Base-by-base conservation (phyloP, 2,797 vertebrate genomes). In the Anableps anableps region DNA sequence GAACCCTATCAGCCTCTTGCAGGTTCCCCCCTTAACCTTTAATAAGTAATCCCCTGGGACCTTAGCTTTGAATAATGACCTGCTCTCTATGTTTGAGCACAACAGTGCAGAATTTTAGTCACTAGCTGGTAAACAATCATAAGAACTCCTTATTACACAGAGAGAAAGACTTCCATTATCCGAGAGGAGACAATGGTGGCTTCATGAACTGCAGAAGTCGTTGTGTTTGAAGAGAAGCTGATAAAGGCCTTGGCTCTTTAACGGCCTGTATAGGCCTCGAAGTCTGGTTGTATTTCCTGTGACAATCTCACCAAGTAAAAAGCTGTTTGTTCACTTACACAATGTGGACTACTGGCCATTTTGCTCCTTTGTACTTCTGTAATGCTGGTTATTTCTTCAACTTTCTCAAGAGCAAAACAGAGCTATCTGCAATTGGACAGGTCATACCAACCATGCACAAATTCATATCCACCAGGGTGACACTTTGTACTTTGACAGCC, bases 11-110 rank as follows among this genome's bases (percentile, higher is more conserved):
- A 77, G 75, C 80, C 89, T 86, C 85, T 45, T 81, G 77, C 93
- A 94, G 88, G 72, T 85, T 86, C 81, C 87, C 43, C 82, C 70
- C 14, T 71, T 7, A 81, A 81, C 82, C 87, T 74, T 78, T 48
- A 84, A 90, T 85, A 85, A 87, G 86, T 91, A 91, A 83, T 89
- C 94, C 92, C 81, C 74, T 29, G 92, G 88, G 94, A 93, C 88
- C 80, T 48, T 64, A 77, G 76, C 82, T 79, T 80, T 72, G 82
- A 90, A 91, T 92, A 94, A 94, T 89, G 74, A 90, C 83, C 81
- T 76, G 58, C 73, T 85, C 72, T 90, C 84, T 86, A 81, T 43
- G 80, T 77, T 72, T 86, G 78, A 88, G 75, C 47, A 16, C 62
- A 71, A 79, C 70, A 75, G 73, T 77, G 84, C 19, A 0, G 34